A percentile compares a stretch with the other conserved stretches of the same genome.
These are phyloP conservation scores for Psittacula echo DNA, from an alignment of 2,797 vertebrate species.

Conservation along the genomic window DNA sequence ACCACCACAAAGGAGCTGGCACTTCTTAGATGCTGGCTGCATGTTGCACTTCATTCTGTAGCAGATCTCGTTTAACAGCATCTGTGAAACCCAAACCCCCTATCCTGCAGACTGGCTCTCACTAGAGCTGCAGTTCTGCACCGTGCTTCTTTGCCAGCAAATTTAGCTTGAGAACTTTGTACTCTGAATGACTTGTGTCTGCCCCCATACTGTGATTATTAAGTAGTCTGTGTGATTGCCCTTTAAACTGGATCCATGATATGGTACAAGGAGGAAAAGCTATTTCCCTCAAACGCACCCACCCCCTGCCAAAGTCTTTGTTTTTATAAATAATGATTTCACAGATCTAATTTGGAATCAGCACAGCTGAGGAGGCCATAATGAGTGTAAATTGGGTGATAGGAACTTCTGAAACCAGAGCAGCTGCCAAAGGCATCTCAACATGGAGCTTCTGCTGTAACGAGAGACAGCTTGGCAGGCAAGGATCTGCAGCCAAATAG, in stretches of 20 bases:
- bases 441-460: neutral
- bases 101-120: neutral
- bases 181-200: neutral
- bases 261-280: neutral
- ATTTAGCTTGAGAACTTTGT: neutral
- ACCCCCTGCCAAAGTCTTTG: neutral
- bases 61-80: neutral
- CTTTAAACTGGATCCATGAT: neutral
- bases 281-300: neutral
- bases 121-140: neutral
- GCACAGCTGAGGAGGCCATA: neutral
- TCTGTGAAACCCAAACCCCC: neutral
- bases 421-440: slow-evolving; percentile 4
- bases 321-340: neutral
- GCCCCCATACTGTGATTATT: neutral
- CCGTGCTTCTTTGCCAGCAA: neutral
- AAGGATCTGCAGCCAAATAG: neutral
- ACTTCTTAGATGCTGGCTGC: neutral
- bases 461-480: neutral
- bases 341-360: neutral
- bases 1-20: neutral
- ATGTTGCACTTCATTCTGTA: neutral
- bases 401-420: slow-evolving; percentile 3
- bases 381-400: neutral
- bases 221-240: neutral